Evolutionary conservation across 2,113 vertebrate species (phyloP).

Genomic region (Microtus montanus): DNA sequence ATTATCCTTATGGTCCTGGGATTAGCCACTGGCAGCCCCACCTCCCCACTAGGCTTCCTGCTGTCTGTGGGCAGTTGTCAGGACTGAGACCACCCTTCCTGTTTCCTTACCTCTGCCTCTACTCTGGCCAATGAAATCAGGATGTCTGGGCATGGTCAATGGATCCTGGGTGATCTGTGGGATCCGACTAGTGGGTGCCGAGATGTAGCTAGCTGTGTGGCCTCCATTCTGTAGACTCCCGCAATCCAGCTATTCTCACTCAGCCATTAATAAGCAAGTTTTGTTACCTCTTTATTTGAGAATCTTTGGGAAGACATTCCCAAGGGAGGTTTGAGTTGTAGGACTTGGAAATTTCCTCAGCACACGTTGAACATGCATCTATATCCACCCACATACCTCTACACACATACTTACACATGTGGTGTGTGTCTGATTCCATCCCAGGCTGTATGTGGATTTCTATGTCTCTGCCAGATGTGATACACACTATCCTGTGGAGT

Average conservation of each 20-base stretch:
- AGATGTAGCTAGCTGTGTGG: not conserved
- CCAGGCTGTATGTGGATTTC: not conserved
- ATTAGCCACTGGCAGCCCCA: not conserved
- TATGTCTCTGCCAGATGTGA: not conserved
- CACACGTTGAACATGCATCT: not conserved
- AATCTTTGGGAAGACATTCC: not conserved
- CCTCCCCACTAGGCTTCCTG: not conserved
- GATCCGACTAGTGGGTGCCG: rapidly evolving
- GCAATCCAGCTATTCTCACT: not conserved
- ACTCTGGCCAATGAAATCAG: not conserved
- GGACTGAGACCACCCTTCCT: not conserved
- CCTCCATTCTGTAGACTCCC: not conserved
- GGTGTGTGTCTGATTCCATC: not conserved
- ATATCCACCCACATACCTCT: too few species aligned
- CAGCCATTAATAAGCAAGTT: not conserved
- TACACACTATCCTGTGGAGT: not conserved
- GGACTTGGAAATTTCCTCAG: not conserved
- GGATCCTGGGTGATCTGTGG: not conserved
- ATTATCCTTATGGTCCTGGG: not conserved
- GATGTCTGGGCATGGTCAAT: too few species aligned
- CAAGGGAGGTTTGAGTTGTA: not conserved
- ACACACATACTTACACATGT: not conserved
- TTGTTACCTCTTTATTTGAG: not conserved
- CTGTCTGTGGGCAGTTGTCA: not conserved
- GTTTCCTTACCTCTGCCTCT: not conserved